Evolutionary conservation across 2,797 vertebrate species (phyloP), one percentile per base, ranked within the genome.

Genomic region (Rhinoraja longicauda): DNA sequence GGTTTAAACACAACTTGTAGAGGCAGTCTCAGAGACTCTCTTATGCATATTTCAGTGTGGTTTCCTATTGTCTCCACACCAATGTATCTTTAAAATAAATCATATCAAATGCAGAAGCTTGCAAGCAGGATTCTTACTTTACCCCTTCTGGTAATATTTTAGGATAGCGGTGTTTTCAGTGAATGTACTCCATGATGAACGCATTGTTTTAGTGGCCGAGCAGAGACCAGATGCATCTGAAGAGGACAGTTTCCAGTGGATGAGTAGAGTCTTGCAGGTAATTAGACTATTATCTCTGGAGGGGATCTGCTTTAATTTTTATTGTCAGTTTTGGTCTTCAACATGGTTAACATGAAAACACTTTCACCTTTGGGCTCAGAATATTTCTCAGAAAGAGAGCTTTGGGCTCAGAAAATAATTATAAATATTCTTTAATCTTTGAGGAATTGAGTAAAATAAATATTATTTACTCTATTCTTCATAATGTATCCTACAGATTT

Each of bases 221-320:
- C 98, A 99, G 96, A 97, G 98, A 93, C 98, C 98, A 0, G 98
- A 99, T 0, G 97, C 98, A 0, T 98, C 98, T 0, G 98, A 99
- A 95, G 98, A 99, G 94, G 98, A 99, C 96, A 99, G 98, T 95
- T 99, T 99, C 95, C 98, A 99, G 96, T 99, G 98, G 98, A 99
- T 99, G 98, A 99, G 98, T 94, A 97, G 98, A 0, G 98, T 99
- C 93, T 96, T 99, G 77, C 98, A 99, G 98, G 98, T 99, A 29
- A 57, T 86, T 29, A 32, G 39, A 7, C n/a, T 64, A 5, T 91
- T 92, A 92, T 64, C 84, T 88, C 59, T 88, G 59, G 6, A 21
- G 59, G n/a, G 32, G 59, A 59, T 1, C 29, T 88, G n/a, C 64
- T 88, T 77, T 15, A 17, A 45, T 32, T 77, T 77, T 64, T 88